Evolutionary conservation across 2,797 vertebrate species (phyloP).

Genomic region (Gallinago solitaria): DNA sequence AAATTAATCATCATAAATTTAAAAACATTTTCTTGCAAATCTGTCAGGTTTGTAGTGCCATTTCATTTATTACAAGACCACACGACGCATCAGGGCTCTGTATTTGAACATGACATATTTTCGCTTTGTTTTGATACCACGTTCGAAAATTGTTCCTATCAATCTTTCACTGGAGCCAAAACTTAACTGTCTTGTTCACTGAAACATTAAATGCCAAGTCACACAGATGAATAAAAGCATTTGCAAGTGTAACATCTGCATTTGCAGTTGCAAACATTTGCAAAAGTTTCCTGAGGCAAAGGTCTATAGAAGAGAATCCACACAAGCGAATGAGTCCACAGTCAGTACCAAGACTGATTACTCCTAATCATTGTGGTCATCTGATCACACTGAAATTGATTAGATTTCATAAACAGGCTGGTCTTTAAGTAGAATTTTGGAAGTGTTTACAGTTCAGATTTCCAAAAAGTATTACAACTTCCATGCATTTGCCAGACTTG

Average conservation of each 20-base stretch:
- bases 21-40: conserved; percentile 72
- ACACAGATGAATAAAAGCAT: conserved; percentile 67
- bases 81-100: conserved; percentile 69
- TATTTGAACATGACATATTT: conserved; percentile 79
- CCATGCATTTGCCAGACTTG: not conserved
- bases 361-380: not conserved
- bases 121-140: conserved; percentile 77
- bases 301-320: not conserved
- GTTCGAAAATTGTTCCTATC: conserved; percentile 78
- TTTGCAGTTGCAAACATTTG: conserved; percentile 9
- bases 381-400: not conserved
- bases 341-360: not conserved
- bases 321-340: not conserved
- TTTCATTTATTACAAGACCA: conserved; percentile 76
- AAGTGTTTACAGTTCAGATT: not conserved
- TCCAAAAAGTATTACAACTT: not conserved
- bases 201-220: conserved; percentile 75
- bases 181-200: conserved; percentile 73
- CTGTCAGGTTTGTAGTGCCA: conserved; percentile 60
- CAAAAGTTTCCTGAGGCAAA: not conserved
- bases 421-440: not conserved
- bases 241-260: conserved; percentile 32
- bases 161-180: conserved; percentile 74
- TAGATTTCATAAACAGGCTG: not conserved
- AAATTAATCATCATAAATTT: conserved; percentile 78